Conservation (phyloP, 2,113 vertebrate species). For the Microcebus lehilahytsara region DNA sequence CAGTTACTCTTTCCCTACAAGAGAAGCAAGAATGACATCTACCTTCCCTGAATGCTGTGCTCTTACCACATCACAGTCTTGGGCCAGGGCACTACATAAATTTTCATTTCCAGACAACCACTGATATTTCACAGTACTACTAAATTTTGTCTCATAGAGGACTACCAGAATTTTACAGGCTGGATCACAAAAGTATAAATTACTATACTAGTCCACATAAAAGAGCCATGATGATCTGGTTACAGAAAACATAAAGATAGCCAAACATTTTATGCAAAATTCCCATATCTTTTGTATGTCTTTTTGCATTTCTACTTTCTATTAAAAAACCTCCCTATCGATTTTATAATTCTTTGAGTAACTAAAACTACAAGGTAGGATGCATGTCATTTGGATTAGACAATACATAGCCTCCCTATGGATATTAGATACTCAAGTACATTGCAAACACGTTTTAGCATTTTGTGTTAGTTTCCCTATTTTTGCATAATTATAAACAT, state of each 20-base stretch:
- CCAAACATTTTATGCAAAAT: background rate
- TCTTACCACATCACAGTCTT: background rate
- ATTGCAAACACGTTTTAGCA: background rate
- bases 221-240: background rate
- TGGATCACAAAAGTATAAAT: constrained; percentile 22
- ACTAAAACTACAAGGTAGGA: background rate
- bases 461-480: background rate
- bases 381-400: background rate
- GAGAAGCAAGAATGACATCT: background rate
- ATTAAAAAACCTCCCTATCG: background rate
- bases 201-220: background rate
- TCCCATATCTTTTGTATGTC: background rate
- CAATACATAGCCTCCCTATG: background rate
- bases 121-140: constrained; percentile 23
- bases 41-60: background rate
- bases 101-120: constrained; percentile 34
- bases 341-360: background rate
- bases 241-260: background rate
- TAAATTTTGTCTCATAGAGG: background rate
- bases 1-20: background rate
- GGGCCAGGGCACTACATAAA: background rate
- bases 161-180: background rate
- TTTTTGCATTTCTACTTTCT: constrained; percentile 25
- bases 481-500: background rate
- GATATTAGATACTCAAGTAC: background rate